These are phyloP conservation scores for Dendrophyllia cribrosa DNA, from an alignment of 64 coral and sea anemone genomes.

Conservation along the genomic window DNA sequence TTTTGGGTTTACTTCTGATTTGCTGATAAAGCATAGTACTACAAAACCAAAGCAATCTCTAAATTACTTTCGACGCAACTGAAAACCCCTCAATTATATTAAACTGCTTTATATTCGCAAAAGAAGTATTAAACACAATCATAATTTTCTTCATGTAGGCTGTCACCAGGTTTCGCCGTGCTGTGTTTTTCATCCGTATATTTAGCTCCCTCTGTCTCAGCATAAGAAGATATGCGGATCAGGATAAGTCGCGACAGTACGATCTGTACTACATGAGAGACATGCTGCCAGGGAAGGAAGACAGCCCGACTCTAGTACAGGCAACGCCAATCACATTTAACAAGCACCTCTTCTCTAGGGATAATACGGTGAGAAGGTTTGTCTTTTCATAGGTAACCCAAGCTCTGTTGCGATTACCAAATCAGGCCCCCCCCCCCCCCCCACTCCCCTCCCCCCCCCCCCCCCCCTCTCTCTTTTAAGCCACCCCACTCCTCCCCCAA, in stretches of 20 bases:
- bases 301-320: slow-evolving; percentile 55
- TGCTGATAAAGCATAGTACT: no score
- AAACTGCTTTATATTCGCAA: no score
- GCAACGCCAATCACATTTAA: slow-evolving; percentile 76
- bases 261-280: slow-evolving; percentile 89
- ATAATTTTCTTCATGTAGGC: slow-evolving; percentile 20
- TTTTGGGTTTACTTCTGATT: no score
- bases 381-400: no score
- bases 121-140: background rate
- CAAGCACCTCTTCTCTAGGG: slow-evolving; percentile 81
- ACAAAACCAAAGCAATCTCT: no score
- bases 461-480: no score
- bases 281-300: slow-evolving; percentile 68
- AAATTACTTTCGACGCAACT: no score
- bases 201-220: slow-evolving; percentile 78
- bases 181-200: slow-evolving; percentile 50
- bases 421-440: no score
- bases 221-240: slow-evolving; percentile 78
- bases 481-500: no score
- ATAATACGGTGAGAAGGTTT: slow-evolving; percentile 68
- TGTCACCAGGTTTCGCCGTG: slow-evolving; percentile 69
- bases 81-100: no score
- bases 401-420: no score
- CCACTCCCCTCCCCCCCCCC: no score
- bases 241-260: slow-evolving; percentile 74